Base-by-base conservation (phyloP, 2,888 invertebrate genomes). In the Agrotis clavis region DNA sequence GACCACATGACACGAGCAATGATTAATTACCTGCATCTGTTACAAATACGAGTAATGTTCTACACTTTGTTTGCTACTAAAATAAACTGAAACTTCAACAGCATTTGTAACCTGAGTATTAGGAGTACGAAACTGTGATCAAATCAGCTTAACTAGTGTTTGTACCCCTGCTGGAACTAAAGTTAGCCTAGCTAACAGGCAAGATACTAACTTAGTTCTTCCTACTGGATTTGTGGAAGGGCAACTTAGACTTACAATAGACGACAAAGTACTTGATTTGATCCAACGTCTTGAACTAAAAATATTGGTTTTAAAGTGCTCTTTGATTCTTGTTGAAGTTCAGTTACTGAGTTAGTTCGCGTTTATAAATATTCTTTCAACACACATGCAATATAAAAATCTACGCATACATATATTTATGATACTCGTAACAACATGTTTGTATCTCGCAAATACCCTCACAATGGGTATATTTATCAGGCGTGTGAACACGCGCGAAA, bases 201-300 rank as follows among this genome's bases (percentile, higher is more conserved):
- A 66, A 82, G 83, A 75, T 75, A 77, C 77, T 73, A 74, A 80
- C 77, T 82, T 75, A 75, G 72, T 80, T 77, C 71, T 77, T 74
- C 70, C 30, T 70, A 65, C 59, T 50, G 53, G 67, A 19, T 69
- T 75, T 75, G 67, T 69, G 70, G 71, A 73, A 77, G 66, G 66
- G 47, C 64, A 77, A 77, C 67, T 74, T 74, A 60, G 59, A 70
- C 62, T 70, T 64, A 71, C 65, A 74, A 70, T 80, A 73, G 51
- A 59, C 65, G 66, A 72, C 62, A 65, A 80, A 77, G 64, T 57
- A 56, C 60, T 74, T 54, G 67, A 72, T 77, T 77, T 71, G 41
- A 78, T 65, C 25, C 30, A n/a, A 74, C 71, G 53, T 59, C 19
- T 51, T 65, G n/a, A 77, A 65, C 50, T 56, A 56, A 61, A 75